Evolutionary conservation across 1,140 invertebrate species (phyloP), one percentile per base, ranked within the genome.

Genomic region (Camponotus pennsylvanicus): DNA sequence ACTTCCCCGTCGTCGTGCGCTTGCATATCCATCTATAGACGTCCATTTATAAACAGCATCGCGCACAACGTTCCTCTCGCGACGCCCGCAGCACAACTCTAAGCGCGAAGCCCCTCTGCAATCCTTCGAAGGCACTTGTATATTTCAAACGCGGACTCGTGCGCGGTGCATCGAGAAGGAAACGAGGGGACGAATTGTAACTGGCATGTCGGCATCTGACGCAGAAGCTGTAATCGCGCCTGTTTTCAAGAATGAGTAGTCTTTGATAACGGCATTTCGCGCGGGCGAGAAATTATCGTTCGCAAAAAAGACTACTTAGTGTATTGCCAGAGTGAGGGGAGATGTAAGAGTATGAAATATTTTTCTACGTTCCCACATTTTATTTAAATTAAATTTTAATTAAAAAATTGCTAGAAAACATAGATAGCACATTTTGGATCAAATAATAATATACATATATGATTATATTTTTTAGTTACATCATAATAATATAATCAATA

Each of bases 71-170:
- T 71, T 18, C 57, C 77, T 63, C 70, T 85, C 87, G 89, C 85
- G 84, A 42, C 86, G 85, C 86, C 75, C 80, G 91, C 91, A 91
- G 90, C 89, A 92, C 86, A 88, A 91, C 91, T 92, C 85, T 88
- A 83, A 77, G 71, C 34, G 82, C 34, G 11, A 11, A 7, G 9
- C 59, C 49, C 15, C 0, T 27, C 37, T 34, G 15, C n/a, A 40
- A 63, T 70, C 69, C 55, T 57, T 80, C 76, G 87, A 85, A 91
- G 87, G 66, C 70, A 91, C 76, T 91, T 89, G 80, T 57, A 55
- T 63, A 83, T 87, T 86, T 91, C 79, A 90, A 88, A 88, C 78
- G 80, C 61, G 21, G 64, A 45, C 59, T 66, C 15, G 66, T 63
- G 52, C 11, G 67, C 88, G 66, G 83, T 79, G 77, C 89, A 88